Conservation (phyloP, 2,113 vertebrate species). For the Elanoides forficatus region DNA sequence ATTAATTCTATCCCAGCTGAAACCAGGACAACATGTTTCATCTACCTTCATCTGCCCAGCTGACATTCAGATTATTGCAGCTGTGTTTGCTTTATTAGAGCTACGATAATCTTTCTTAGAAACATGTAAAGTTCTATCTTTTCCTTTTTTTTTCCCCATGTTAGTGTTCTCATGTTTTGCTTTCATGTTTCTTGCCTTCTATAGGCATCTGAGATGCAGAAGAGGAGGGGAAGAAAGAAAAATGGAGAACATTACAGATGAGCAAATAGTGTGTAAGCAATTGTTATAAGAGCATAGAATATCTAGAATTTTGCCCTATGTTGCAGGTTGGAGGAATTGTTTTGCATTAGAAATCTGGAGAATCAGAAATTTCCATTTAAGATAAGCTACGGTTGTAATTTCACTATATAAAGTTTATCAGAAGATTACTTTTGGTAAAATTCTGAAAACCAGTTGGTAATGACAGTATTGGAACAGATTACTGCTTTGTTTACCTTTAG, state of each 20-base stretch:
- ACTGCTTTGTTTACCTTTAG: neutral
- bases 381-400: neutral
- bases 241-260: neutral
- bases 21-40: too few species aligned
- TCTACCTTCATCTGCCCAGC: neutral
- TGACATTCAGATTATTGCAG: neutral
- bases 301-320: neutral
- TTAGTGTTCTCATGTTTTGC: neutral
- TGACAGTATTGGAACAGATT: neutral
- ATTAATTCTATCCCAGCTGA: too few species aligned
- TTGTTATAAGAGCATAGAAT: neutral
- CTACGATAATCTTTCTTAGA: neutral
- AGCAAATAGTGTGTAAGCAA: neutral
- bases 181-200: neutral
- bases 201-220: neutral
- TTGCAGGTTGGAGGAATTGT: neutral
- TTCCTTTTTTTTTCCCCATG: neutral
- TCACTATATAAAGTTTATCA: neutral
- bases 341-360: neutral
- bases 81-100: neutral
- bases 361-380: neutral
- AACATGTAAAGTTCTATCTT: accelerated
- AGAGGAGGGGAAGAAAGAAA: neutral
- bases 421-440: neutral
- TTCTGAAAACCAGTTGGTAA: neutral